Evolutionary conservation across 2,888 invertebrate genomes (phyloP), one percentile per base, ranked within the genome.

Genomic region (Mesodorylaimus sp.): DNA sequence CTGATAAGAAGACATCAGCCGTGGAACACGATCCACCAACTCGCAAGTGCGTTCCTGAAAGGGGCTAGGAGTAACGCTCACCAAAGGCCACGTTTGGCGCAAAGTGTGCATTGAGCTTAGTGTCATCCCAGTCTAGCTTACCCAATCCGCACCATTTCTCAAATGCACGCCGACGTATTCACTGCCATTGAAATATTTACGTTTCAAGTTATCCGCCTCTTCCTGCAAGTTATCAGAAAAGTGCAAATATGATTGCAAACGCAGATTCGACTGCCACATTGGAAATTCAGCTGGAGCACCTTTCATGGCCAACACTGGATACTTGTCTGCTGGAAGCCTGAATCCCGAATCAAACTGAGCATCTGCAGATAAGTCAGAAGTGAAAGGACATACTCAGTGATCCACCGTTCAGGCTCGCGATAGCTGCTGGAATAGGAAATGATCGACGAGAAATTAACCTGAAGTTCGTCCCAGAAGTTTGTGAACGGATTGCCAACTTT

Each of bases 231-330:
- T 48, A 19, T 65, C 59, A 5, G 66, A 64, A 60, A 64, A 66
- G 38, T 56, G 51, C 13, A 68, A 52, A 51, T 66, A 66, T 26
- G 56, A 48, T 50, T 66, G 66, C 45, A 67, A 51, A 19, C 53
- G 49, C 16, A 62, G 53, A 52, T 64, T 52, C 27, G 55, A 48
- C 24, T 58, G 51, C n/a, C 50, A 36, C 48, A 67, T 59, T 3
- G 68, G 68, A 51, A 61, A 68, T 2, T 58, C 50, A 3, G 67
- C 66, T 41, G 68, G 68, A 2, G 68, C 66, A 21, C 67, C 68
- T 46, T 60, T 60, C 49, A 67, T 55, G 16, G 67, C 64, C 13
- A 67, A 48, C 13, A 68, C 66, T 43, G 67, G 66, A 52, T 63
- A 66, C 47, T 60, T 59, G n/a, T 53, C 52, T 1, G 61, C 49